phyloP scores from a whole-genome alignment of 2,113 vertebrate species.

The Semnornis frantzii region DNA sequence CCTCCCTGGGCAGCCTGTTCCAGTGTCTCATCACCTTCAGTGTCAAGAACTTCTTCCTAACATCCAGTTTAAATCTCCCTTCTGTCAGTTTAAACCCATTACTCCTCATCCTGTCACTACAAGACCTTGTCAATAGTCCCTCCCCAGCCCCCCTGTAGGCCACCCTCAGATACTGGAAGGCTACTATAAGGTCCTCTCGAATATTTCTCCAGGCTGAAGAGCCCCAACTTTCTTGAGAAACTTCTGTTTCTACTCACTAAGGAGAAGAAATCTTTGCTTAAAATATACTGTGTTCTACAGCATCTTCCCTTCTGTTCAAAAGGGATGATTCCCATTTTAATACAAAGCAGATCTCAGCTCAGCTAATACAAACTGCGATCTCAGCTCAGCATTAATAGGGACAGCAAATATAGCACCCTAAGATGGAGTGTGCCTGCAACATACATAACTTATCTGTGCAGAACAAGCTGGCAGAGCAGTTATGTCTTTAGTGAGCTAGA shows the following conservation, averaged over 20 bases:
- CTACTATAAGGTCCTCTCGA: too few species aligned
- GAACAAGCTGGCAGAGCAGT: conserved; percentile 46
- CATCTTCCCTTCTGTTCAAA: neutral
- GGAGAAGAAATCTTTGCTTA: neutral
- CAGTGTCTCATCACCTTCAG: too few species aligned
- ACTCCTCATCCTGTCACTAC: too few species aligned
- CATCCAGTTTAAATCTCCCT: too few species aligned
- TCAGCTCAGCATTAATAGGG: conserved; percentile 24
- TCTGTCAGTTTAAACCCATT: too few species aligned
- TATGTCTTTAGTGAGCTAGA: conserved; percentile 21
- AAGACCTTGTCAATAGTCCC: too few species aligned
- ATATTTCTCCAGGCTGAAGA: too few species aligned
- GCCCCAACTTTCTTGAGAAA: neutral
- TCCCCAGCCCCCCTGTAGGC: too few species aligned
- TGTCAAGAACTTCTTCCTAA: too few species aligned
- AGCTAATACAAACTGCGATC: neutral
- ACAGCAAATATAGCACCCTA: conserved; percentile 3
- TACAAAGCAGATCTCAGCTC: conserved; percentile 3
- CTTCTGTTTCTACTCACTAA: neutral
- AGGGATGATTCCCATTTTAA: neutral
- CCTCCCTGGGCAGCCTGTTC: too few species aligned
- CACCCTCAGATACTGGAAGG: too few species aligned
- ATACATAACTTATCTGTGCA: conserved; percentile 39
- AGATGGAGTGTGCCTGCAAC: neutral
- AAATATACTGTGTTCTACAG: neutral